A percentile compares a stretch with the other conserved stretches of the same genome.
Evolutionary conservation across 2,113 vertebrate genomes (phyloP).

Genomic region (Tachycineta bicolor): DNA sequence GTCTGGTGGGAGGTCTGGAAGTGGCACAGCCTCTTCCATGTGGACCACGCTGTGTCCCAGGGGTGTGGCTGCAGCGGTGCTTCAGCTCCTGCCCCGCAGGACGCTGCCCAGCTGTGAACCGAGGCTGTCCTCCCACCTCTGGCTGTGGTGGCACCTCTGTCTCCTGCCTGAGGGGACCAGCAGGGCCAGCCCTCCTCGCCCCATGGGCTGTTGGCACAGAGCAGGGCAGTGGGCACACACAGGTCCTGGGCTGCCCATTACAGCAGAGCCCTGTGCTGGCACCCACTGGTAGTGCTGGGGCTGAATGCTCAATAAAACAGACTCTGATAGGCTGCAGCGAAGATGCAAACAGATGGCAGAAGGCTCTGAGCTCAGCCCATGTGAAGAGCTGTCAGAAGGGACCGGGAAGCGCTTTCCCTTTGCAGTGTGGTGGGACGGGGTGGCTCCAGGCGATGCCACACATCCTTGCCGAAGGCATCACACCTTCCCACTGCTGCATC

Average conservation of each 20-base stretch:
- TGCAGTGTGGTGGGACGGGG: neutral
- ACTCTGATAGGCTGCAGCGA: neutral
- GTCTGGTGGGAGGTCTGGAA: neutral
- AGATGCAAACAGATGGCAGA: constrained; percentile 13
- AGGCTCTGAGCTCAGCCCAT: neutral
- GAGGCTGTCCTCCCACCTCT: fast-evolving
- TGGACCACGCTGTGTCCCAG: neutral
- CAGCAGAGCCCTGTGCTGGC: fast-evolving
- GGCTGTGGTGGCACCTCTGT: neutral
- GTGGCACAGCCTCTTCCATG: neutral
- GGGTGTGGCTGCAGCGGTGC: fast-evolving
- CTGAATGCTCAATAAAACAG: neutral
- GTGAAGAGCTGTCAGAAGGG: neutral
- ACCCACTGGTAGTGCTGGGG: neutral
- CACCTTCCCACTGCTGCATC: neutral
- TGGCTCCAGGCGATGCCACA: neutral
- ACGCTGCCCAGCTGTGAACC: fast-evolving
- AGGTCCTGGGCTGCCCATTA: neutral
- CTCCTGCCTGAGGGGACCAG: neutral
- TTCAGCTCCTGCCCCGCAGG: neutral
- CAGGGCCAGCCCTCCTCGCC: neutral
- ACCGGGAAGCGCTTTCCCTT: neutral
- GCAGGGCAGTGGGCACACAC: neutral
- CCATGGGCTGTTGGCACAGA: neutral
- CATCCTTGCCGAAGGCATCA: neutral